phyloP scores from a whole-genome alignment of 1,140 invertebrate genomes.

The Cephus cinctus region DNA sequence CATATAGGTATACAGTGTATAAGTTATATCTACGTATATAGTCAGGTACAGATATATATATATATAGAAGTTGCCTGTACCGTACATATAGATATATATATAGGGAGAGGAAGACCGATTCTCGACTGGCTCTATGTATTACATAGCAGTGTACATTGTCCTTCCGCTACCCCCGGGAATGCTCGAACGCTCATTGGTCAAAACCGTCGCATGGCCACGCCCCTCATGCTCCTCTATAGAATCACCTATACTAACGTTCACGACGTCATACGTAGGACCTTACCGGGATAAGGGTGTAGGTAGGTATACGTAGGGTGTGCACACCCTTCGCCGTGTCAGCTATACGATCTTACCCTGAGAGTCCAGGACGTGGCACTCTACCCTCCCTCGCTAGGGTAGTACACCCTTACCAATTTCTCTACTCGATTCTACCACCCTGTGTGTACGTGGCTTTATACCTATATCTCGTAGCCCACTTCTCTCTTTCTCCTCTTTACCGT shows the following conservation, averaged over 20 bases:
- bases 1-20: background rate
- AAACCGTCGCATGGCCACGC: constrained; percentile 53
- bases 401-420: too few species aligned
- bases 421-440: too few species aligned
- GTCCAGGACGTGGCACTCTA: too few species aligned
- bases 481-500: constrained; percentile 13
- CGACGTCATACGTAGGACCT: background rate
- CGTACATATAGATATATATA: too few species aligned
- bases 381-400: too few species aligned
- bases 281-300: background rate
- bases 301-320: background rate
- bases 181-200: constrained; percentile 48
- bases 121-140: too few species aligned
- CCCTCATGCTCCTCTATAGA: constrained; percentile 46
- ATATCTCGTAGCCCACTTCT: constrained; percentile 28
- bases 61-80: background rate
- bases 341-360: too few species aligned
- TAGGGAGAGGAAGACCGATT: too few species aligned
- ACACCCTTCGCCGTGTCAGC: background rate
- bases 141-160: constrained; percentile 49
- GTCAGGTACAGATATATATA: background rate
- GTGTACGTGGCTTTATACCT: too few species aligned
- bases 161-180: constrained; percentile 43
- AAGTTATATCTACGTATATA: background rate
- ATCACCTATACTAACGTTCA: constrained; percentile 37